These are phyloP conservation scores for Sakesphorus luctuosus DNA, from an alignment of 2,113 vertebrate genomes.

Conservation along the genomic window DNA sequence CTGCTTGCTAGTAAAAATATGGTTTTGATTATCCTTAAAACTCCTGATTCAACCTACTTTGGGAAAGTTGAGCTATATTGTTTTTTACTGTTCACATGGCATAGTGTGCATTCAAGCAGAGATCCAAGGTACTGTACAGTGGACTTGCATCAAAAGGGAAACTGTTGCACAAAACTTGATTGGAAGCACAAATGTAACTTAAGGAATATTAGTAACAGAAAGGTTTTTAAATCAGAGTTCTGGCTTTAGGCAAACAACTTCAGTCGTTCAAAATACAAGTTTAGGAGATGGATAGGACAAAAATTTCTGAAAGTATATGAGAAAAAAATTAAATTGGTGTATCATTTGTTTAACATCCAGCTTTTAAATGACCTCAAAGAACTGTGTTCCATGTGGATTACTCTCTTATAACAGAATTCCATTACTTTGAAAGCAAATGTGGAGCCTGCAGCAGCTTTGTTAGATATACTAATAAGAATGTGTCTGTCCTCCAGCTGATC, in stretches of 20 bases:
- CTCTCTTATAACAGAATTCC: background rate
- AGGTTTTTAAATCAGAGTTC: conserved; percentile 23
- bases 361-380: conserved; percentile 28
- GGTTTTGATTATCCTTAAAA: conserved; percentile 75
- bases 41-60: conserved; percentile 60
- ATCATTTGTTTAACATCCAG: conserved; percentile 12
- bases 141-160: conserved; percentile 32
- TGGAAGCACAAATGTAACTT: conserved; percentile 47
- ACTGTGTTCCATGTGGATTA: background rate
- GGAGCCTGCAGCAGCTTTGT: background rate
- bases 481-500: background rate
- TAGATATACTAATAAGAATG: background rate
- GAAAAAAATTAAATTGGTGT: background rate
- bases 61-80: conserved; percentile 54
- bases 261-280: background rate
- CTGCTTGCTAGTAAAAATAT: conserved; percentile 64
- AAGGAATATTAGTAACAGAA: conserved; percentile 65
- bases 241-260: conserved; percentile 48
- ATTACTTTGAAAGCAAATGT: background rate
- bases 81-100: conserved; percentile 52
- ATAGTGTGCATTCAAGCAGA: conserved; percentile 26
- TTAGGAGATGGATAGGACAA: background rate
- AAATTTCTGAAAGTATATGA: background rate
- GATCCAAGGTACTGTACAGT: conserved; percentile 18
- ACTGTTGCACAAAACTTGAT: conserved; percentile 7